Conservation (phyloP, 2,888 invertebrate genomes). For the Pharmacophagus antenor region DNA sequence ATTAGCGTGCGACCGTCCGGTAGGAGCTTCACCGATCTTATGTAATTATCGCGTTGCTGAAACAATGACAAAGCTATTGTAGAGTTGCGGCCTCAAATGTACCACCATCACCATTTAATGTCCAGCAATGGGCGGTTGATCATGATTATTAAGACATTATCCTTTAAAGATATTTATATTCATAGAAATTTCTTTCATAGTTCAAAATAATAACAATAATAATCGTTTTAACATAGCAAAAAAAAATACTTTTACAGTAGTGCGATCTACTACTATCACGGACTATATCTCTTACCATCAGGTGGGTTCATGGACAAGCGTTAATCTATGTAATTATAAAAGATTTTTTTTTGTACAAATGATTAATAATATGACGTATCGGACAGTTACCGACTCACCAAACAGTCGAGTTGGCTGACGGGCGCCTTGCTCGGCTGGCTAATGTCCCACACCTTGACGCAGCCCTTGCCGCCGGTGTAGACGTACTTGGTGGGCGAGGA, state of each 20-base stretch:
- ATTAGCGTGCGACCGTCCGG: conserved; percentile 96
- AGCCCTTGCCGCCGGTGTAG: conserved; percentile 97
- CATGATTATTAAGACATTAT: too few species aligned
- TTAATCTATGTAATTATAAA: background rate
- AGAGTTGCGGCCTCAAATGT: too few species aligned
- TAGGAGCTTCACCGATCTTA: conserved; percentile 95
- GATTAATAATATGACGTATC: conserved; percentile 9
- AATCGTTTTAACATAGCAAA: too few species aligned
- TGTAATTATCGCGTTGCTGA: conserved; percentile 96
- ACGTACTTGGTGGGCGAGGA: conserved; percentile 95
- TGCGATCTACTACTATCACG: too few species aligned
- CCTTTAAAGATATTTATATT: too few species aligned
- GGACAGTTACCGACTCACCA: conserved; percentile 85
- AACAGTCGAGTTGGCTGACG: conserved; percentile 94
- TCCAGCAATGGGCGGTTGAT: too few species aligned
- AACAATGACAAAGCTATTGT: conserved; percentile 2
- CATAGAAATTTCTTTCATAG: too few species aligned
- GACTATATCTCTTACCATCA: too few species aligned
- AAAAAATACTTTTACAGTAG: too few species aligned
- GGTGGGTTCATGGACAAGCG: too few species aligned
- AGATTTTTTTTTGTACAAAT: background rate
- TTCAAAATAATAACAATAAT: too few species aligned
- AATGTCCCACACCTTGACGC: conserved; percentile 99
- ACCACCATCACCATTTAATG: too few species aligned
- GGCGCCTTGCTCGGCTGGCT: conserved; percentile 93